Evolutionary conservation across 2,113 vertebrate genomes (phyloP).

Genomic region (Tragelaphus buxtoni): DNA sequence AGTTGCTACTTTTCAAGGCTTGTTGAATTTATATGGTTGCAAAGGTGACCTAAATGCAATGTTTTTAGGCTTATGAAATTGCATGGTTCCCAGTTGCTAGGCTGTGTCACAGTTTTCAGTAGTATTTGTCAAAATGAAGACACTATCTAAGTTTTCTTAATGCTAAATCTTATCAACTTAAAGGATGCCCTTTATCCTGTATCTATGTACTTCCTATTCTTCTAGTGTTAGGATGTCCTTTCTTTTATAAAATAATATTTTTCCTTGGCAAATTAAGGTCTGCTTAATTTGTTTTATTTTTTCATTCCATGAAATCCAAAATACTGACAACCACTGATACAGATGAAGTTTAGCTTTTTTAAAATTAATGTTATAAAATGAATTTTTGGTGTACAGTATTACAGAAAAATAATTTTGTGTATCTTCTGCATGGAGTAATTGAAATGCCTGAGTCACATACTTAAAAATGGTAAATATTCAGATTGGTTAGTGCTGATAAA

Average conservation of each 20-base stretch:
- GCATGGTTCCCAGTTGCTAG: background rate
- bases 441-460: background rate
- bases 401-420: background rate
- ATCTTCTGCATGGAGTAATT: background rate
- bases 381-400: background rate
- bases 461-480: slow-evolving; percentile 46
- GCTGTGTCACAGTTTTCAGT: background rate
- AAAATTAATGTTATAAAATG: background rate
- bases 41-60: background rate
- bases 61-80: background rate
- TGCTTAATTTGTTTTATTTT: slow-evolving; percentile 13
- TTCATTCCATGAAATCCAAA: background rate
- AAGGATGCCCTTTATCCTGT: background rate
- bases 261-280: background rate
- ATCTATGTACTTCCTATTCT: background rate
- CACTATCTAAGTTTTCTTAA: background rate
- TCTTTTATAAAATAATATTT: background rate
- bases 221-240: background rate
- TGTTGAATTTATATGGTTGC: background rate
- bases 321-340: background rate
- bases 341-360: background rate
- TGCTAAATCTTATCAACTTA: background rate
- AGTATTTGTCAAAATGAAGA: slow-evolving; percentile 22
- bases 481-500: slow-evolving; percentile 10
- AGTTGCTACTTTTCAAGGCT: slow-evolving; percentile 78